Evolutionary conservation across 2,888 invertebrate species (phyloP).

Genomic region (Pterostichus niger): DNA sequence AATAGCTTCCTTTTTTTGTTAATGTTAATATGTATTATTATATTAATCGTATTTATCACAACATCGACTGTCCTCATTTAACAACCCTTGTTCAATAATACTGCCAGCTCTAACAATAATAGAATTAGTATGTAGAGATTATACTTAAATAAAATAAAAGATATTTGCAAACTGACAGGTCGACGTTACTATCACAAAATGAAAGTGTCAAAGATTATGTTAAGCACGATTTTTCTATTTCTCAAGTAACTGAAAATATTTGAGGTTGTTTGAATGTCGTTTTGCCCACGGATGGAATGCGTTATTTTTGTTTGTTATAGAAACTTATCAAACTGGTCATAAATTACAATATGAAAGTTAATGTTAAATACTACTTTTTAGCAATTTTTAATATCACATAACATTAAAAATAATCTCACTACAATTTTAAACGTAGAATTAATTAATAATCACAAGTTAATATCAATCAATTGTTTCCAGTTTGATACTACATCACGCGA

Average conservation of each 20-base stretch:
- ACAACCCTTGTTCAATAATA: conserved; percentile 74
- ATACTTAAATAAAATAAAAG: conserved; percentile 67
- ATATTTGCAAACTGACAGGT: conserved; percentile 62
- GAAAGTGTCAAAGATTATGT: conserved; percentile 34
- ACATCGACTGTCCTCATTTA: conserved; percentile 40
- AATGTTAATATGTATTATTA: conserved; percentile 50
- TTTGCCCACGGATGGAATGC: conserved; percentile 50
- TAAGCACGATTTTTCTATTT: conserved; percentile 20
- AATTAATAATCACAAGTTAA: conserved; percentile 48
- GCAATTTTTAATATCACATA: conserved; percentile 47
- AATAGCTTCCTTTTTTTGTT: conserved; percentile 24
- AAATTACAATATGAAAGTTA: background rate
- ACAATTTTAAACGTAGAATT: conserved; percentile 41
- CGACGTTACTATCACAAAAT: conserved; percentile 63
- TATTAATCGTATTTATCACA: conserved; percentile 49
- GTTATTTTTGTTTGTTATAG: conserved; percentile 39
- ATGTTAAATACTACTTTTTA: conserved; percentile 37
- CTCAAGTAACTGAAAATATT: conserved; percentile 3
- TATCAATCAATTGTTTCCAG: conserved; percentile 38
- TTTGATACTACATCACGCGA: conserved; percentile 41
- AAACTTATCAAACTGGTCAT: conserved; percentile 38
- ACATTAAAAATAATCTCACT: conserved; percentile 47
- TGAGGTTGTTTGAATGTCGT: conserved; percentile 22
- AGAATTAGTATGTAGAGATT: conserved; percentile 68
- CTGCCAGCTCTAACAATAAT: conserved; percentile 73